A percentile compares a stretch with the other conserved stretches of the same genome.
Evolutionary conservation across 1,140 invertebrate species (phyloP).

Genomic region (Belonocnema kinseyi): DNA sequence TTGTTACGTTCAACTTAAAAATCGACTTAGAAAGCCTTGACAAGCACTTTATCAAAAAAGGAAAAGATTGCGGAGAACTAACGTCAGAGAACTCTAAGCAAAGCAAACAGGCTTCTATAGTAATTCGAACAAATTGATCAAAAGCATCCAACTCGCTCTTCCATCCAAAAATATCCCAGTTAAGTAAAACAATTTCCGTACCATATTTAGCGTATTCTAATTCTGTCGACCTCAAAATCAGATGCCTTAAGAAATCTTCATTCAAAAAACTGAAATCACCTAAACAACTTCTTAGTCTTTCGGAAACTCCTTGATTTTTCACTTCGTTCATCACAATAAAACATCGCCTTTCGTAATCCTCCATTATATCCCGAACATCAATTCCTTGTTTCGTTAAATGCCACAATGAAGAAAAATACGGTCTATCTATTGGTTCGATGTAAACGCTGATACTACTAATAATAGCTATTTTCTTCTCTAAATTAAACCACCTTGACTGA

Average conservation of each 20-base stretch:
- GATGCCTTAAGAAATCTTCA: constrained; percentile 58
- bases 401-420: constrained; percentile 45
- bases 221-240: constrained; percentile 54
- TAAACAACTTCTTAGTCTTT: constrained; percentile 32
- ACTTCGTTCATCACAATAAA: constrained; percentile 46
- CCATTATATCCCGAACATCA: constrained; percentile 49
- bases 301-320: constrained; percentile 13
- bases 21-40: constrained; percentile 19
- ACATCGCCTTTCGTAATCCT: constrained; percentile 62
- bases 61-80: constrained; percentile 37
- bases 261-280: constrained; percentile 41
- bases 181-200: constrained; percentile 35
- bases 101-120: constrained; percentile 58
- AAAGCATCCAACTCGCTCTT: constrained; percentile 43
- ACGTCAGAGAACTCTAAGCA: constrained; percentile 55
- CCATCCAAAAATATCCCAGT: constrained; percentile 45
- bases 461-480: constrained; percentile 31
- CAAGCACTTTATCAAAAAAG: constrained; percentile 45
- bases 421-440: constrained; percentile 61
- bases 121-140: constrained; percentile 54
- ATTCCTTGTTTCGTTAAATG: constrained; percentile 28
- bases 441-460: constrained; percentile 41
- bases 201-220: constrained; percentile 49
- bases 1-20: constrained; percentile 14
- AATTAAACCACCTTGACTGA: constrained; percentile 3